Evolutionary conservation across 2,888 invertebrate species (phyloP).

Genomic region (Watsonalla cultraria): DNA sequence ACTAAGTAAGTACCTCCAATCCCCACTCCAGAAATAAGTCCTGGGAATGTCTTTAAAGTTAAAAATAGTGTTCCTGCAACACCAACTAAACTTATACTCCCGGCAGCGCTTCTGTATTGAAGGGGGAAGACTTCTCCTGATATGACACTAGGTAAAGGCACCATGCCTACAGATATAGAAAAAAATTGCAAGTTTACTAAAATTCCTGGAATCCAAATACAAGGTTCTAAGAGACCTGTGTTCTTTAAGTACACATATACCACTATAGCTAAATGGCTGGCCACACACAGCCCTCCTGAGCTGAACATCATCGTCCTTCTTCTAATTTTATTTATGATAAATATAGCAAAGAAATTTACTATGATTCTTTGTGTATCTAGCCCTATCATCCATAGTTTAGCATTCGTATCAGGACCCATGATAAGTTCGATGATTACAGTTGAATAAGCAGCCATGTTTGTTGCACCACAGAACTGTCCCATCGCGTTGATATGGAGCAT

Average conservation of each 20-base stretch:
- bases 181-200: conserved; percentile 37
- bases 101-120: conserved; percentile 77
- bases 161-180: conserved; percentile 75
- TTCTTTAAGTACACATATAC: too few relatives aligned
- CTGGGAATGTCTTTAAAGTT: conserved; percentile 45
- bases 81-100: conserved; percentile 50
- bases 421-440: conserved; percentile 38
- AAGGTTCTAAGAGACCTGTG: background rate
- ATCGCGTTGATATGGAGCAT: conserved; percentile 47
- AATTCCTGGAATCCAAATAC: conserved; percentile 30
- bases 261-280: conserved; percentile 12
- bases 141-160: conserved; percentile 83
- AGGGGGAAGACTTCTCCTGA: conserved; percentile 83
- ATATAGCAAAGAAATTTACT: conserved; percentile 36
- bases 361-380: conserved; percentile 42
- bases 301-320: conserved; percentile 41
- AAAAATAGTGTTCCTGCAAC: conserved; percentile 47
- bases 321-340: conserved; percentile 40
- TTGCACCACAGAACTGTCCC: conserved; percentile 47
- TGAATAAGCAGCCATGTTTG: conserved; percentile 42
- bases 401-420: conserved; percentile 34
- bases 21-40: conserved; percentile 37
- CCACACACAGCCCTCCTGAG: conserved; percentile 41
- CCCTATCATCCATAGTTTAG: conserved; percentile 32
- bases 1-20: conserved; percentile 47